Base-by-base conservation (phyloP, 1,140 invertebrate genomes). In the Drosophila orena region DNA sequence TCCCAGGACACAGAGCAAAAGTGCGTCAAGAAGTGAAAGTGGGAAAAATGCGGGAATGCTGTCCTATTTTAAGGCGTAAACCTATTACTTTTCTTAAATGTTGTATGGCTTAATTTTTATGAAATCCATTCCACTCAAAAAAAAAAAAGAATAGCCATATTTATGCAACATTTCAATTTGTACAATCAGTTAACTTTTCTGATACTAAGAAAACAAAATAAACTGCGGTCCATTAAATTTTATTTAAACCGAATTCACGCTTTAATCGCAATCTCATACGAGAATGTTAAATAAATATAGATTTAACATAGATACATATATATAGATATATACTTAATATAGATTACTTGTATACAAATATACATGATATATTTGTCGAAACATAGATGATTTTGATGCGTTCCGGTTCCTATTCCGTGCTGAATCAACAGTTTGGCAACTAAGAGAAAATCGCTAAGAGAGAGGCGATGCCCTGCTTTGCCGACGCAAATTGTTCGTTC, bases 361-460 rank as follows among this genome's bases (percentile, higher is more conserved):
- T 24, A 24, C 4, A 24, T 24, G 24, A 24, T 24, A 24, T 24
- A 24, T 5, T n/a, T n/a, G n/a, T n/a, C 4, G 4, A 38, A 38
- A 38, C n/a, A 14, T 38, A n/a, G n/a, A 38, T 30, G 30, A 30
- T 30, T 10, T 30, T 30, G 2, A 10, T 30, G 7, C 30, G 8
- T 30, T 30, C 40, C 50, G 54, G 42, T 53, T 14, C 24, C 24
- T 52, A 34, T 15, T 44, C 17, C 24, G 38, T 20, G 17, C 11
- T 61, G 84, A 88, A 88, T 88, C 83, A 88, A 88, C 83, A 88
- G 83, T 88, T 88, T 88, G 84, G 84, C 79, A 77, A 34, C 53
- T 52, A 53, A 85, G 50, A 59, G 55, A 65, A 30, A 30, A 50
- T 15, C 30, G 52, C 4, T 40, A 54, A 73, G 54, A 46, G 53